These are phyloP conservation scores for Dasyprocta punctata DNA, from an alignment of 2,113 vertebrate genomes.

Conservation along the genomic window DNA sequence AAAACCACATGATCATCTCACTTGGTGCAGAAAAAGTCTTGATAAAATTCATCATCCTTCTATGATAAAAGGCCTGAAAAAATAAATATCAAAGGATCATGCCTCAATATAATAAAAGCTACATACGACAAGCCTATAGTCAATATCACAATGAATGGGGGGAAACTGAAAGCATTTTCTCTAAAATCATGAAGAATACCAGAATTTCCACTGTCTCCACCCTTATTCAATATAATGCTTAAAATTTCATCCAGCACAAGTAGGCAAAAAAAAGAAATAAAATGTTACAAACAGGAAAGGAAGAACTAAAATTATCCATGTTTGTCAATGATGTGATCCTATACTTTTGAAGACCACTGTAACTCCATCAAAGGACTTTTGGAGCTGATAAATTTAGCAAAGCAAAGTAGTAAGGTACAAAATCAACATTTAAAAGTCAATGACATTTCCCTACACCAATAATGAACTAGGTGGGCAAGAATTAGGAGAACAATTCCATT, in stretches of 20 bases:
- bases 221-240: not conserved
- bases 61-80: not conserved
- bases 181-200: not conserved
- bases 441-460: not conserved
- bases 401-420: not conserved
- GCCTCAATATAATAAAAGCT: not conserved
- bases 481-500: not conserved
- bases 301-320: not conserved
- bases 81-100: not conserved
- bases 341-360: not conserved
- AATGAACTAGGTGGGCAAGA: not conserved
- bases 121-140: not conserved
- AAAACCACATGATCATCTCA: not conserved
- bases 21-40: not conserved
- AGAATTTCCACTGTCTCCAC: not conserved
- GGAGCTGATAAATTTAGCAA: not conserved
- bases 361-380: not conserved
- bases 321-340: not conserved
- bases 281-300: not conserved
- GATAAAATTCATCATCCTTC: not conserved
- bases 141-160: not conserved
- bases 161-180: not conserved
- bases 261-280: not conserved
- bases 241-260: not conserved
- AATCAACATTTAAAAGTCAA: not conserved